phyloP scores from a whole-genome alignment of 1,140 invertebrate species.

The Asbolus verrucosus region DNA sequence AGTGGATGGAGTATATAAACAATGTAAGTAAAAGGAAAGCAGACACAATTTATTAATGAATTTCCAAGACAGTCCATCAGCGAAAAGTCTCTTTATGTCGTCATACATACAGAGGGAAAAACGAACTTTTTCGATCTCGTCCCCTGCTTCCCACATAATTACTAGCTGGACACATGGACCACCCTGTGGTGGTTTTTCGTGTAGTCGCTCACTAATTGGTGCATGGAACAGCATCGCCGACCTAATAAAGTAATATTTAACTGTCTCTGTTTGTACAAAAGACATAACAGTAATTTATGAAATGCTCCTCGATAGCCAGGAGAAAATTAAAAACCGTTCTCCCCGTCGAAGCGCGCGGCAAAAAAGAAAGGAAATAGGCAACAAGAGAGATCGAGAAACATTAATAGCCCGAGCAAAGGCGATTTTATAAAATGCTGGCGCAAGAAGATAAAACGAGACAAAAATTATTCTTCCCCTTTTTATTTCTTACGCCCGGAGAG shows the following conservation, averaged over 20 bases:
- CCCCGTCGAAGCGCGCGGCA: not conserved
- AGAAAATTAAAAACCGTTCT: constrained; percentile 51
- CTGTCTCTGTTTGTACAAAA: constrained; percentile 47
- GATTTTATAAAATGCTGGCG: constrained; percentile 57
- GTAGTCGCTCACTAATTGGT: too few species aligned
- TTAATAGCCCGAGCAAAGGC: constrained; percentile 54
- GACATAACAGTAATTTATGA: constrained; percentile 47
- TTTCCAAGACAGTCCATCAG: too few species aligned
- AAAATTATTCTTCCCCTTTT: constrained; percentile 60
- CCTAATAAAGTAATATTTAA: constrained; percentile 43
- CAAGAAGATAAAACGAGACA: constrained; percentile 59
- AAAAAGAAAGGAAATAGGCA: constrained; percentile 49
- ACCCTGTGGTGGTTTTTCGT: too few species aligned
- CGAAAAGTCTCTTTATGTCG: too few species aligned
- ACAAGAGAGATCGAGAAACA: constrained; percentile 52
- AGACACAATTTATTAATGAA: too few species aligned
- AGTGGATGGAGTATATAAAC: too few species aligned
- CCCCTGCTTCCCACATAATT: too few species aligned
- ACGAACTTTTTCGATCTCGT: too few species aligned
- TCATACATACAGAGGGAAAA: too few species aligned
- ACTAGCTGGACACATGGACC: too few species aligned
- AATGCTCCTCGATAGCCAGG: constrained; percentile 47
- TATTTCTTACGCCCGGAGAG: constrained; percentile 53
- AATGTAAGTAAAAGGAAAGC: too few species aligned
- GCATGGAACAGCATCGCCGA: not conserved